Evolutionary conservation across 2,888 invertebrate genomes (phyloP).

Genomic region (Steinernema scapterisci): DNA sequence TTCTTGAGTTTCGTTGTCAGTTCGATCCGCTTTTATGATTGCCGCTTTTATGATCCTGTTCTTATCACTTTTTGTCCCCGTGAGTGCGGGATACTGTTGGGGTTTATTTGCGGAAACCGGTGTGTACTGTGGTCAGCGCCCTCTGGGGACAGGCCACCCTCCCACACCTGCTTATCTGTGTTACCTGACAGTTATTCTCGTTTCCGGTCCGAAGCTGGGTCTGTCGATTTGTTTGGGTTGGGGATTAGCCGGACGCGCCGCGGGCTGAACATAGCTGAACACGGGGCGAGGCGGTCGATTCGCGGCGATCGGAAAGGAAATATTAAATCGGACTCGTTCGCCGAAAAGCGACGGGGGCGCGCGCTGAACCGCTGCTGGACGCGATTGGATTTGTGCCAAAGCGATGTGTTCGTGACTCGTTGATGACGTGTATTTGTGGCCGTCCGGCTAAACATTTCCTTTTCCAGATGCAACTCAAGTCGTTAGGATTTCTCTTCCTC

Average conservation of each 20-base stretch:
- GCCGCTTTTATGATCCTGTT: slow-evolving; percentile 3
- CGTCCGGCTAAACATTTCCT: not conserved
- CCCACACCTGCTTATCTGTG: not conserved
- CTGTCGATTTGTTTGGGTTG: slow-evolving; percentile 10
- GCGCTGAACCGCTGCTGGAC: not conserved
- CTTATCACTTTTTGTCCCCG: not conserved
- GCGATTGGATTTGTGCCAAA: slow-evolving; percentile 27
- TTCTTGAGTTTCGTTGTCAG: slow-evolving; percentile 16
- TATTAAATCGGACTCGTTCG: slow-evolving; percentile 6
- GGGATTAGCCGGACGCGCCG: not conserved
- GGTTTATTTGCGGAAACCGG: not conserved
- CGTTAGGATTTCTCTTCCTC: slow-evolving; percentile 13
- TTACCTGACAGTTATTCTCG: not conserved
- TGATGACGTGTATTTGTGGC: not conserved
- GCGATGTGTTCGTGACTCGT: not conserved
- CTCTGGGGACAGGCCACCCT: not conserved
- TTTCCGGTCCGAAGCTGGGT: slow-evolving; percentile 4
- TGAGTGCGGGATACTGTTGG: not conserved
- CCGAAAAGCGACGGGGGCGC: not conserved
- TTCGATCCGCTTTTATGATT: slow-evolving; percentile 2
- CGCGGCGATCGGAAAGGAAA: not conserved
- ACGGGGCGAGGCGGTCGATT: not conserved
- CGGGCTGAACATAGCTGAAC: slow-evolving; percentile 10
- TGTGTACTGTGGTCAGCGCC: not conserved
- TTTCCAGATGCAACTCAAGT: slow-evolving; percentile 29